These are phyloP conservation scores for Arbacia lixula DNA, from an alignment of 53 echinoderm and acorn worm genomes.

Conservation along the genomic window DNA sequence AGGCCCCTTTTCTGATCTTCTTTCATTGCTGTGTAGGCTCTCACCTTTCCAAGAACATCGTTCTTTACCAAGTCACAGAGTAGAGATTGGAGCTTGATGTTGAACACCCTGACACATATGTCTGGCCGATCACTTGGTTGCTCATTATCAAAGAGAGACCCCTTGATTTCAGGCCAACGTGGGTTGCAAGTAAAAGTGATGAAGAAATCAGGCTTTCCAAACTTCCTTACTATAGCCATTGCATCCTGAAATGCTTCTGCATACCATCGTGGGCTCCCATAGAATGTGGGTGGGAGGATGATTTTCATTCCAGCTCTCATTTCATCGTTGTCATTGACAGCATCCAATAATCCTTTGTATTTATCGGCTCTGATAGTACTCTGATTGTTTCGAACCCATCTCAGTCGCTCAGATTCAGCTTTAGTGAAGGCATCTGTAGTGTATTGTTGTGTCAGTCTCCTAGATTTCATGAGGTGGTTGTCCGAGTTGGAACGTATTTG, in stretches of 20 bases:
- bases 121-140: conserved; percentile 52
- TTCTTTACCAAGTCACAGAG: conserved; percentile 46
- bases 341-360: conserved; percentile 64
- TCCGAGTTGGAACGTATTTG: conserved; percentile 8
- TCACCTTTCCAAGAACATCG: conserved; percentile 54
- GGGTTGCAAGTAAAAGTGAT: conserved; percentile 72
- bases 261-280: conserved; percentile 57
- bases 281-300: conserved; percentile 49
- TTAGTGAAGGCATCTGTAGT: conserved; percentile 26
- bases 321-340: conserved; percentile 49
- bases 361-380: conserved; percentile 47
- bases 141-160: conserved; percentile 30
- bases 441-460: conserved; percentile 35
- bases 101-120: conserved; percentile 49
- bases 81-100: conserved; percentile 47
- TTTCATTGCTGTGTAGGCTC: conserved; percentile 37
- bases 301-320: conserved; percentile 35
- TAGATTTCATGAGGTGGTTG: conserved; percentile 25
- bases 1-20: conserved; percentile 67
- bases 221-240: conserved; percentile 65
- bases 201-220: conserved; percentile 65
- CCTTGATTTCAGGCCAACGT: conserved; percentile 63
- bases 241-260: conserved; percentile 57
- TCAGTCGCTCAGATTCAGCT: conserved; percentile 33
- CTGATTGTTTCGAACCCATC: conserved; percentile 24